A percentile compares a stretch with the other conserved stretches of the same genome.
Evolutionary conservation across 2,113 vertebrate genomes (phyloP).

Genomic region (Enhydra lutris): DNA sequence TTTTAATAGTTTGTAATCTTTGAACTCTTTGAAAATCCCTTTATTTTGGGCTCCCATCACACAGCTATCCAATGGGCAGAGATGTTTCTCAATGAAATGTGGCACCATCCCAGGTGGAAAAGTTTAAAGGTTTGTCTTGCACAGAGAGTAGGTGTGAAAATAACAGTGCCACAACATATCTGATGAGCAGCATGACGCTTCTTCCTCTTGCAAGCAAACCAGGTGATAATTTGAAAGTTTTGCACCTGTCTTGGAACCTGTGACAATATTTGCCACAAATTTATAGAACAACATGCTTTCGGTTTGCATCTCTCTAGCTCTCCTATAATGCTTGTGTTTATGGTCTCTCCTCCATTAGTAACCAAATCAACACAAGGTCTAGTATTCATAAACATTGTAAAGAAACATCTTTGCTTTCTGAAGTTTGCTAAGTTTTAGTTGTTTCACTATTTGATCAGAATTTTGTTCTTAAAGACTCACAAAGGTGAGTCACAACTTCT

Average conservation of each 20-base stretch:
- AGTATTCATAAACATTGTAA: neutral
- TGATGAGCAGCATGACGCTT: neutral
- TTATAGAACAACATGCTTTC: slow-evolving; percentile 21
- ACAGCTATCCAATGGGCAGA: neutral
- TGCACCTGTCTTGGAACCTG: slow-evolving; percentile 30
- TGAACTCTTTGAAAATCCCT: neutral
- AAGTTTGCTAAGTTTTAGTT: neutral
- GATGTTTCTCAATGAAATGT: slow-evolving; percentile 15
- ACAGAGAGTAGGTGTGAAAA: slow-evolving; percentile 1
- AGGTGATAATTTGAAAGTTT: slow-evolving; percentile 66
- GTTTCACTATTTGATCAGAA: neutral
- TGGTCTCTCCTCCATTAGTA: neutral
- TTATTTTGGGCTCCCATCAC: neutral
- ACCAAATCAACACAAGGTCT: neutral
- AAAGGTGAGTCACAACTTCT: neutral
- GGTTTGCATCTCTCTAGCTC: neutral
- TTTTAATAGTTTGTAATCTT: neutral
- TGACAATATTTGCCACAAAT: slow-evolving; percentile 37
- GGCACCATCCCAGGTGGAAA: neutral
- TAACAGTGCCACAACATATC: neutral
- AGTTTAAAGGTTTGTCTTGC: slow-evolving; percentile 40
- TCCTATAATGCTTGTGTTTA: neutral
- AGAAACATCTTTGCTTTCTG: neutral
- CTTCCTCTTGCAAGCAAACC: slow-evolving; percentile 45
- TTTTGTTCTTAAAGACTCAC: neutral